These are phyloP conservation scores for Myotis davidii DNA, from an alignment of 2,113 vertebrate species.

Conservation along the genomic window DNA sequence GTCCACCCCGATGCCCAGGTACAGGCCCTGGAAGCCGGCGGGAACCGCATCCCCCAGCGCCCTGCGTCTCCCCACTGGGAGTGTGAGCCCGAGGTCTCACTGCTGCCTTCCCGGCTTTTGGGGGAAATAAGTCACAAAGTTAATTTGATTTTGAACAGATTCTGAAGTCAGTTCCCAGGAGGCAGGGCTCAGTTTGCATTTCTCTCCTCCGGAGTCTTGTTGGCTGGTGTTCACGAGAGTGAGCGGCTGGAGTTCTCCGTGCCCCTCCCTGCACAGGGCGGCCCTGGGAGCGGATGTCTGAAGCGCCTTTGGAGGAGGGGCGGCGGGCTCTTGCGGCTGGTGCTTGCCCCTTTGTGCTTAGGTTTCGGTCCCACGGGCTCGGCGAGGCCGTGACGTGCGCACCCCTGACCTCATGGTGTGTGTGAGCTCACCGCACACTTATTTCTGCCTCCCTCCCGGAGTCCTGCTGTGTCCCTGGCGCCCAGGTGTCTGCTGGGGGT, in stretches of 20 bases:
- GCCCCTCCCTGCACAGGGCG: not conserved
- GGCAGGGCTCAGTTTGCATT: conserved; percentile 14
- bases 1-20: accelerated
- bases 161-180: conserved; percentile 31
- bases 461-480: too few species aligned
- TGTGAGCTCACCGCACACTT: accelerated
- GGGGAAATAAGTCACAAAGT: conserved; percentile 68
- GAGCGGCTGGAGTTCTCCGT: not conserved
- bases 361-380: accelerated
- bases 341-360: accelerated
- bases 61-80: not conserved
- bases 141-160: conserved; percentile 65
- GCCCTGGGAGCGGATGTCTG: not conserved
- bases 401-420: not conserved
- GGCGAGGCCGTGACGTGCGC: not conserved
- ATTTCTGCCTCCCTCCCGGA: not conserved
- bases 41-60: accelerated
- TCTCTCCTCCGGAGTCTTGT: not conserved
- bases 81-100: not conserved
- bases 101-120: not conserved
- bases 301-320: not conserved
- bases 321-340: not conserved
- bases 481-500: not conserved
- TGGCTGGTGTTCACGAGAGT: not conserved
- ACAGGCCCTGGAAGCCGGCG: accelerated